phyloP scores from a whole-genome alignment of 2,797 vertebrate genomes.

The Channa striata region DNA sequence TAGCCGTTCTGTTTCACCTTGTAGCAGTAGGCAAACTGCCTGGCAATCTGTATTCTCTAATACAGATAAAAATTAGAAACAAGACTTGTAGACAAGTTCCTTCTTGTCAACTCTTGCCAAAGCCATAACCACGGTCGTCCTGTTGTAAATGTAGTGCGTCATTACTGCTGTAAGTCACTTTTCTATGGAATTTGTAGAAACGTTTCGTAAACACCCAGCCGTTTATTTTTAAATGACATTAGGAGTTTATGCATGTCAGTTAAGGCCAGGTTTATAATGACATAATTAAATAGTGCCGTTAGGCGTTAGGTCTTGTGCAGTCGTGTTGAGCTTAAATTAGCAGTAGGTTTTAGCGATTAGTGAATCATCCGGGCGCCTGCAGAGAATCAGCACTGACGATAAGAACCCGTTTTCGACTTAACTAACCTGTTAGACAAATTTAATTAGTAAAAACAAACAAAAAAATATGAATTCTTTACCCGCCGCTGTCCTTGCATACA shows the following conservation, averaged over 20 bases:
- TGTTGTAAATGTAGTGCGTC: slow-evolving; percentile 35
- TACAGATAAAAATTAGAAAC: slow-evolving; percentile 3
- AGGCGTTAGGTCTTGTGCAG: slow-evolving; percentile 29
- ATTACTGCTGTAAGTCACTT: slow-evolving; percentile 46
- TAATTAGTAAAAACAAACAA: neutral
- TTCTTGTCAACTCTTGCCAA: slow-evolving; percentile 22
- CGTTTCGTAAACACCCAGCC: slow-evolving; percentile 40
- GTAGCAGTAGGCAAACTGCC: slow-evolving; percentile 48
- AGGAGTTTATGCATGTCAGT: slow-evolving; percentile 54
- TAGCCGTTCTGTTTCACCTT: slow-evolving; percentile 40
- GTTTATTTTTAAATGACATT: slow-evolving; percentile 19
- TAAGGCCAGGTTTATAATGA: slow-evolving; percentile 33
- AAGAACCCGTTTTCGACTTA: slow-evolving; percentile 29
- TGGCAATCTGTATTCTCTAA: slow-evolving; percentile 38
- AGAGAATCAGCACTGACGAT: slow-evolving; percentile 16
- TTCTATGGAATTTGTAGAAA: slow-evolving; percentile 64
- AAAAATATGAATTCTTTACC: slow-evolving; percentile 33
- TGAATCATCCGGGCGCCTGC: slow-evolving; percentile 15
- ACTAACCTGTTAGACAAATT: slow-evolving; percentile 18
- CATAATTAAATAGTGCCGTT: slow-evolving; percentile 12
- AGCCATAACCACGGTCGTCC: slow-evolving; percentile 45
- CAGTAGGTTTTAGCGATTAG: slow-evolving; percentile 37
- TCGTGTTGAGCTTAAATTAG: slow-evolving; percentile 21
- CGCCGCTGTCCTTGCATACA: slow-evolving; percentile 49
- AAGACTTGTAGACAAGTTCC: neutral